Conservation (phyloP, 2,113 vertebrate genomes). For the Clarias macrocephalus region DNA sequence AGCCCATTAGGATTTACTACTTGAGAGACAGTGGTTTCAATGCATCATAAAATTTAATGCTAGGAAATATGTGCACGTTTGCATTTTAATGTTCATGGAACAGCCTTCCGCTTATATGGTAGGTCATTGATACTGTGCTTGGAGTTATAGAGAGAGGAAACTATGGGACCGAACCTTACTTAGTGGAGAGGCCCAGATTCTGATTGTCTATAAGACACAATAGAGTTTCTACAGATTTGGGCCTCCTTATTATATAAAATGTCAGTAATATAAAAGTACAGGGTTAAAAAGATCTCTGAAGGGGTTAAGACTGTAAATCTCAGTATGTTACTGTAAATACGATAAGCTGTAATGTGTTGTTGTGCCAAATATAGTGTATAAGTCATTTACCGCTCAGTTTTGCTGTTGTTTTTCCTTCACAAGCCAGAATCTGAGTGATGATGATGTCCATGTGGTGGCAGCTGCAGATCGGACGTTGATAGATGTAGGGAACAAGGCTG, state of each 20-base stretch:
- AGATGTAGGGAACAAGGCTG: constrained; percentile 50
- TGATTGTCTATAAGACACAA: background rate
- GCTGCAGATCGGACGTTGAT: constrained; percentile 52
- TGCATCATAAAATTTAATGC: constrained; percentile 81
- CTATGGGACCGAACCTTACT: background rate
- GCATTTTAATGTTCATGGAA: constrained; percentile 78
- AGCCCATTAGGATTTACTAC: constrained; percentile 78
- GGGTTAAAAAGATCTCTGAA: background rate
- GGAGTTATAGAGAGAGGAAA: constrained; percentile 31
- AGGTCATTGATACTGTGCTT: constrained; percentile 67
- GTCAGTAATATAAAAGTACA: background rate
- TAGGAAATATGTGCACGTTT: constrained; percentile 76
- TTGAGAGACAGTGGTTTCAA: constrained; percentile 74
- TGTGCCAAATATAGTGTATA: background rate
- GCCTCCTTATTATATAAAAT: background rate
- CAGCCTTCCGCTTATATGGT: constrained; percentile 73
- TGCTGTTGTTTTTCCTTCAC: constrained; percentile 18
- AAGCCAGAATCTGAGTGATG: constrained; percentile 45
- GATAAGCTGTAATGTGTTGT: constrained; percentile 5
- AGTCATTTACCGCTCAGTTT: constrained; percentile 7
- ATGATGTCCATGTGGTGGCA: constrained; percentile 53
- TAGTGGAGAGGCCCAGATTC: background rate
- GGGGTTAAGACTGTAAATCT: background rate
- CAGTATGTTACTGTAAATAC: constrained; percentile 7
- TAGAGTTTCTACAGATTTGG: background rate